A percentile compares a stretch with the other conserved stretches of the same genome.
Evolutionary conservation across 2,113 vertebrate species (phyloP).

Genomic region (Anolis carolinensis): DNA sequence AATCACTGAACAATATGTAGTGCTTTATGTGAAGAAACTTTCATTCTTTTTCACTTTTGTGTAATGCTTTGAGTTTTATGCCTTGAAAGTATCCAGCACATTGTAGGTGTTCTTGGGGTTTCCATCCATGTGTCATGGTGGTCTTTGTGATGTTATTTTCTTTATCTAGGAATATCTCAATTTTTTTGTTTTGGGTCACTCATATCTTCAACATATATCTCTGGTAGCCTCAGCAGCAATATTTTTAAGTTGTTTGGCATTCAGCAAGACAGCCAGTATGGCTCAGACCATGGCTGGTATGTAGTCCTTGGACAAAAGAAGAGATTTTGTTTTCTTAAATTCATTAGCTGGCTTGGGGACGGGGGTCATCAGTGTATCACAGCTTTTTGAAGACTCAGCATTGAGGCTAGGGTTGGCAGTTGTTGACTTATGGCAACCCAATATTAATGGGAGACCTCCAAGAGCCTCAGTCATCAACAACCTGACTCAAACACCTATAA

Average conservation of each 20-base stretch:
- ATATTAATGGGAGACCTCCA: no score
- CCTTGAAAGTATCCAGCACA: constrained; percentile 8
- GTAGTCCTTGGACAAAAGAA: background rate
- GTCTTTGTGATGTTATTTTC: constrained; percentile 56
- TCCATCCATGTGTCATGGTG: constrained; percentile 32
- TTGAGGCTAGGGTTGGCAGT: no score
- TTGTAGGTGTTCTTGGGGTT: constrained; percentile 27
- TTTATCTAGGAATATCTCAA: constrained; percentile 57
- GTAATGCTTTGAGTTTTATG: constrained; percentile 59
- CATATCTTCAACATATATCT: constrained; percentile 45
- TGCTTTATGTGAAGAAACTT: constrained; percentile 52
- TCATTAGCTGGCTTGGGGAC: no score
- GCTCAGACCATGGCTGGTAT: background rate
- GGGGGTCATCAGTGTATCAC: no score
- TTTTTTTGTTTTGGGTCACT: constrained; percentile 35
- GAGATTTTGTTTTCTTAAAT: no score
- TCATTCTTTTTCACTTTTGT: constrained; percentile 45
- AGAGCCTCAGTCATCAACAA: no score
- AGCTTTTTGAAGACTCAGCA: no score
- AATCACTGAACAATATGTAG: constrained; percentile 63
- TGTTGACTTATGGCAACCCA: no score
- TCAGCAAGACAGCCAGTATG: background rate
- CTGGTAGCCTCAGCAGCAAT: constrained; percentile 31
- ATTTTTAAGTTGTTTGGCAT: constrained; percentile 42
- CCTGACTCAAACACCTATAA: no score